Base-by-base conservation (phyloP, 2,797 vertebrate genomes). In the Sebastes reedi region DNA sequence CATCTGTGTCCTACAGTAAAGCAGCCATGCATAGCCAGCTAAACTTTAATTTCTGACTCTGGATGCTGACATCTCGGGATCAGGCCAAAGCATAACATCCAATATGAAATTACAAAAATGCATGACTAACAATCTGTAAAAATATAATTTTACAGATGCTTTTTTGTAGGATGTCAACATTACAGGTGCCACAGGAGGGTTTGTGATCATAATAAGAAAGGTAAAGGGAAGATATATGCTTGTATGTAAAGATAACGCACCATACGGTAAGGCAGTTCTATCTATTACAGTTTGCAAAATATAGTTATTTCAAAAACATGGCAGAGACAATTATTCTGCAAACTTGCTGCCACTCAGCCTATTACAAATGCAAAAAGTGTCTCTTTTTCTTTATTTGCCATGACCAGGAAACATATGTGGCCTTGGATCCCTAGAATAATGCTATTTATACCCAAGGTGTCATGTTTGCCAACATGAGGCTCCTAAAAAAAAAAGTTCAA, bases 361-460 rank as follows among this genome's bases (percentile, higher is more conserved):
- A 80, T 74, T 72, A 58, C 42, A 83, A 39, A 82, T 82, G 25
- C 64, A 80, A 77, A 76, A 72, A 12, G 6, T 27, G 4, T 65
- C 60, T 75, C 56, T 81, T 85, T 56, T 74, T 80, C 61, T 82
- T 88, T 77, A 85, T 62, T 85, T 72, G 66, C 42, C 66, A 71
- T n/a, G 70, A 71, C 55, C 68, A 89, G 88, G 82, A 80, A 87
- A 84, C 72, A 79, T 70, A 83, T 81, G 71, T 83, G 72, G 77
- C 74, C 79, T 79, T 87, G 83, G n/a, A 71, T 60, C 7, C 27
- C 46, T 62, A 81, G 34, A 73, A 84, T 87, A 72, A 81, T 78
- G 72, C 67, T 54, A 75, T 75, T 79, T 62, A 76, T 81, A 77
- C 81, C 82, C 8, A 56, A 79, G 87, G 67, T 77, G 75, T 70